A percentile compares a stretch with the other conserved stretches of the same genome.
These are phyloP conservation scores for Drosophila barbarae DNA, from an alignment of 2,888 invertebrate genomes.

Conservation along the genomic window DNA sequence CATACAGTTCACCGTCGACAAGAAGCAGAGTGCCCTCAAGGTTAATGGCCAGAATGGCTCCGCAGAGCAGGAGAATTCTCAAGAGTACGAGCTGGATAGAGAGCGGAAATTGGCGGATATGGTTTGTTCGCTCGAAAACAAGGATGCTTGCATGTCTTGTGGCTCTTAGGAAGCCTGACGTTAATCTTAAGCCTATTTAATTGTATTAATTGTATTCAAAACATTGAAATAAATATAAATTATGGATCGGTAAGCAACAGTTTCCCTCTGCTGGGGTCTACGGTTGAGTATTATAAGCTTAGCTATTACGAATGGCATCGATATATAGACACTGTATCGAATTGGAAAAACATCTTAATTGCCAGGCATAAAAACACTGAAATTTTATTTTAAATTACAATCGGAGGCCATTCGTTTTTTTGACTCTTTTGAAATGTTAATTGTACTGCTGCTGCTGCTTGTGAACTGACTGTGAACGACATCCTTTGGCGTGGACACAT, in stretches of 20 bases:
- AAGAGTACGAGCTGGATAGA: conserved; percentile 56
- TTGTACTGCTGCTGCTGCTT: conserved; percentile 16
- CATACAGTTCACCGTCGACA: conserved; percentile 98
- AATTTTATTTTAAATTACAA: conserved; percentile 30
- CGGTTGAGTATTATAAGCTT: neutral
- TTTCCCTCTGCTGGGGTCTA: neutral
- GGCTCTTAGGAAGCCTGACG: conserved; percentile 83
- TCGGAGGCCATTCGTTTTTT: conserved; percentile 23
- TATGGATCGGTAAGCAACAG: conserved; percentile 1
- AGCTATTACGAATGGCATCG: too few relatives aligned
- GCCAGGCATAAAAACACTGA: neutral
- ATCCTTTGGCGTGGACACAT: conserved; percentile 19
- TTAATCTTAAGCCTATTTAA: conserved; percentile 15
- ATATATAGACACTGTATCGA: too few relatives aligned
- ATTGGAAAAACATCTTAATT: too few relatives aligned
- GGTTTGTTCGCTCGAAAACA: conserved; percentile 92
- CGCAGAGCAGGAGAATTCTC: conserved; percentile 8
- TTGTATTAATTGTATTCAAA: conserved; percentile 21
- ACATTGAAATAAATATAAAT: conserved; percentile 25
- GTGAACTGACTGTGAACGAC: conserved; percentile 13
- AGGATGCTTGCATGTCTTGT: conserved; percentile 93
- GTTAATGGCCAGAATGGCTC: conserved; percentile 43
- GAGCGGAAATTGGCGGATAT: conserved; percentile 86
- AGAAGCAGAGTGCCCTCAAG: conserved; percentile 82
- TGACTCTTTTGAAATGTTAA: conserved; percentile 21